Conservation (phyloP, 2,888 invertebrate species). For the Scaptodrosophila latifasciaeformis region DNA sequence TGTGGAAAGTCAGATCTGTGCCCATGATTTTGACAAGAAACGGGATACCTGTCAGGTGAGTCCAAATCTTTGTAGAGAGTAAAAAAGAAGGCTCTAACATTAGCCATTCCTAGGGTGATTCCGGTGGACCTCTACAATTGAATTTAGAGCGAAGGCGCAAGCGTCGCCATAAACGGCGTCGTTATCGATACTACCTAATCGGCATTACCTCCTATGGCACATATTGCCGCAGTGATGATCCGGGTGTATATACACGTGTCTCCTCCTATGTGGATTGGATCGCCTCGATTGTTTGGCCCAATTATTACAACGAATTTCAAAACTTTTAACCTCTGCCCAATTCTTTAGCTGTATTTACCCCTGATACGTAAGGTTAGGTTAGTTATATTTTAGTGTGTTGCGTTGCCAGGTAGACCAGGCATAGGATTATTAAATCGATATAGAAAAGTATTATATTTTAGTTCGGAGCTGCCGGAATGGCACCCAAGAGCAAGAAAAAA, state of each 20-base stretch:
- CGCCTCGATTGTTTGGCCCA: slow-evolving; percentile 65
- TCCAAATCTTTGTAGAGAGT: not conserved
- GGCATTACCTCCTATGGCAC: slow-evolving; percentile 72
- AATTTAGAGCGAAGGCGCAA: slow-evolving; percentile 44
- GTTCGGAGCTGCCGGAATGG: no score
- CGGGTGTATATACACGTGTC: slow-evolving; percentile 66
- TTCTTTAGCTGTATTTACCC: no score
- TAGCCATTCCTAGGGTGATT: slow-evolving; percentile 54
- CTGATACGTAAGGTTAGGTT: no score
- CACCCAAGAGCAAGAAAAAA: slow-evolving; percentile 76
- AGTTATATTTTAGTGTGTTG: no score
- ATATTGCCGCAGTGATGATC: slow-evolving; percentile 55
- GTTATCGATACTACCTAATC: slow-evolving; percentile 53
- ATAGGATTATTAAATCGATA: slow-evolving; percentile 50
- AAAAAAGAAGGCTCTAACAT: not conserved
- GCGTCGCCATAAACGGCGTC: slow-evolving; percentile 30
- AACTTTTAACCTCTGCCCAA: no score
- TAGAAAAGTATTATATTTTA: no score
- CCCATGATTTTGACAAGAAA: slow-evolving; percentile 56
- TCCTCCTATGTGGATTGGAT: slow-evolving; percentile 69
- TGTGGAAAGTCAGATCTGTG: slow-evolving; percentile 65
- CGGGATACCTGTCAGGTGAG: slow-evolving; percentile 67
- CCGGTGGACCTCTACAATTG: slow-evolving; percentile 67
- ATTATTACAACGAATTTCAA: slow-evolving; percentile 32
- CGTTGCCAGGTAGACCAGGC: not conserved